Percentiles rank a stretch among this genome's conserved stretches.
These are phyloP conservation scores for Lepisosteus osseus DNA, from an alignment of 2,113 vertebrate genomes.

Conservation along the genomic window DNA sequence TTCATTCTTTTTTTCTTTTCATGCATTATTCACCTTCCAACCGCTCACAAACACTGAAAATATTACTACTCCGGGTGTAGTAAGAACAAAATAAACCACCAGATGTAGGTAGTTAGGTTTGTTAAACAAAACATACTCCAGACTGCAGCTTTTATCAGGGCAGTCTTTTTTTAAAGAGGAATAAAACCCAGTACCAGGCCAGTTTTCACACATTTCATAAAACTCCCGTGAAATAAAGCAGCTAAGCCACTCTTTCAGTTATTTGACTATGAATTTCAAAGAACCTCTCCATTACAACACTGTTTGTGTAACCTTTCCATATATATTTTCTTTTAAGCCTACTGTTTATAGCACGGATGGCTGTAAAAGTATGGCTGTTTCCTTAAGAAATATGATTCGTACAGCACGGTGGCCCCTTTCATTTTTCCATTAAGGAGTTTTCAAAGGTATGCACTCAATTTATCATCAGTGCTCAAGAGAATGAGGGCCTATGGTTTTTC, in stretches of 20 bases:
- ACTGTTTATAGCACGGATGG: conserved; percentile 33
- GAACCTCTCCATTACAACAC: conserved; percentile 8
- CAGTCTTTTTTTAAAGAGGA: conserved; percentile 26
- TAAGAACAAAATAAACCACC: conserved; percentile 27
- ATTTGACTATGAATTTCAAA: not conserved
- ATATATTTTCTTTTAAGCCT: conserved; percentile 56
- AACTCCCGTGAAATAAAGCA: conserved; percentile 1
- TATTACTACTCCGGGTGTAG: conserved; percentile 15
- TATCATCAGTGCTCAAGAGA: too few species aligned
- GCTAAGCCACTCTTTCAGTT: conserved; percentile 1
- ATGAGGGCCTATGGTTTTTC: too few species aligned
- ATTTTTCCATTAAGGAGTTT: not conserved
- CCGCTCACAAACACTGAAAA: conserved; percentile 17
- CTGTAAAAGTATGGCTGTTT: conserved; percentile 38
- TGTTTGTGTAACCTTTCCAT: conserved; percentile 57
- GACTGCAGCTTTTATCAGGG: conserved; percentile 5
- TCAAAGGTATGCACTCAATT: too few species aligned
- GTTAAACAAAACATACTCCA: conserved; percentile 33
- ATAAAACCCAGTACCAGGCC: conserved; percentile 38
- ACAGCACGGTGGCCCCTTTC: not conserved
- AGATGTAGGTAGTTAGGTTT: conserved; percentile 28
- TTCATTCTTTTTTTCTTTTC: too few species aligned
- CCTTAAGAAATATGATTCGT: conserved; percentile 51
- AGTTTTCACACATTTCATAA: conserved; percentile 57
- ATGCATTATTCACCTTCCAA: too few species aligned